Percentiles rank a stretch among this genome's conserved stretches.
Evolutionary conservation across 1,140 invertebrate genomes (phyloP).

Genomic region (Lethrus apterus): DNA sequence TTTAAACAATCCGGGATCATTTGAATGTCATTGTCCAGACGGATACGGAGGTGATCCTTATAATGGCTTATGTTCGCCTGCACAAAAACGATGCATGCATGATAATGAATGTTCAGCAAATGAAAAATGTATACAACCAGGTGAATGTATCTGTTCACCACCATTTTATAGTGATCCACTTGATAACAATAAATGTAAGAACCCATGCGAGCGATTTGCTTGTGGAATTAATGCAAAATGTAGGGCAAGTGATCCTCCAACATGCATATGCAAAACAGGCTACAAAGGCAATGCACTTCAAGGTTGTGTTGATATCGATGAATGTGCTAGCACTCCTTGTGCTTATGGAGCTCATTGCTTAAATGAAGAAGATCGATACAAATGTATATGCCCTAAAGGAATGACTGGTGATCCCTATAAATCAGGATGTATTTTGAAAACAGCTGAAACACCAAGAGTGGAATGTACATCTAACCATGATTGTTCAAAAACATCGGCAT

Average conservation of each 20-base stretch:
- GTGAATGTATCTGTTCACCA: constrained; percentile 80
- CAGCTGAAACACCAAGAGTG: constrained; percentile 38
- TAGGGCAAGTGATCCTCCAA: constrained; percentile 79
- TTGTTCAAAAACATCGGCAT: constrained; percentile 72
- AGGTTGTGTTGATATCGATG: constrained; percentile 78
- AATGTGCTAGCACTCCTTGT: constrained; percentile 71
- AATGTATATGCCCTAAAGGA: constrained; percentile 75
- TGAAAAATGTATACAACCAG: constrained; percentile 85
- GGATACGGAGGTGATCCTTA: constrained; percentile 60
- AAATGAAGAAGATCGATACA: constrained; percentile 75
- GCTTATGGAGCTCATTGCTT: constrained; percentile 79
- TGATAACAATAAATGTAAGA: constrained; percentile 79
- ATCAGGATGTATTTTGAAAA: constrained; percentile 59
- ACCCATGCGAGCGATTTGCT: constrained; percentile 76
- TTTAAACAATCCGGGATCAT: constrained; percentile 69
- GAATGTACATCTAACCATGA: constrained; percentile 66
- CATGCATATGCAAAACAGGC: constrained; percentile 77
- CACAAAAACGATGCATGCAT: constrained; percentile 69
- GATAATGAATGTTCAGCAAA: constrained; percentile 78
- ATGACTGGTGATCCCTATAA: constrained; percentile 78
- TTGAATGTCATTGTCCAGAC: constrained; percentile 71
- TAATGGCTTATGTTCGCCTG: constrained; percentile 66
- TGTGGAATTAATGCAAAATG: constrained; percentile 92
- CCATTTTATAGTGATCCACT: constrained; percentile 76
- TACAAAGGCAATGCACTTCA: constrained; percentile 68